Evolutionary conservation across 64 coral and sea anemone genomes (phyloP).

Genomic region (Cladopsammia gracilis): DNA sequence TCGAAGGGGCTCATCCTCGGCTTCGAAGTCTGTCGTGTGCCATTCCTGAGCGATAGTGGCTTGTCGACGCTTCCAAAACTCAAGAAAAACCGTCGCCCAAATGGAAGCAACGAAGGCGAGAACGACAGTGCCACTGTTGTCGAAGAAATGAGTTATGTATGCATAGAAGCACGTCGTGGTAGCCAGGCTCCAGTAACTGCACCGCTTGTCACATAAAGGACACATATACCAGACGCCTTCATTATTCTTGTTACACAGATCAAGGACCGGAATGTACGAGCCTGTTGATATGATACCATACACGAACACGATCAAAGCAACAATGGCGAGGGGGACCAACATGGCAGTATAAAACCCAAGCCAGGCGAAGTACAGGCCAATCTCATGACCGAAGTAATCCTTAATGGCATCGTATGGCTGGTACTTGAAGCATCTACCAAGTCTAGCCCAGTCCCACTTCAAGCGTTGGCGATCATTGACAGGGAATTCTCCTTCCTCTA

Average conservation of each 20-base stretch:
- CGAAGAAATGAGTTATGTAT: conserved; percentile 64
- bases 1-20: conserved; percentile 61
- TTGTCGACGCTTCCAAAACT: conserved; percentile 78
- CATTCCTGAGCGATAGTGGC: conserved; percentile 63
- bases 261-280: conserved; percentile 44
- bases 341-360: conserved; percentile 74
- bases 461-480: conserved; percentile 76
- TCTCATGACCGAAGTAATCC: conserved; percentile 72
- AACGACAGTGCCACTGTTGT: conserved; percentile 72
- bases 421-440: conserved; percentile 75
- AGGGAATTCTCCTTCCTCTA: conserved; percentile 6
- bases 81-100: conserved; percentile 79
- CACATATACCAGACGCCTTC: conserved; percentile 71
- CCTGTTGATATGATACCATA: conserved; percentile 43
- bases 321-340: conserved; percentile 66
- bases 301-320: conserved; percentile 64
- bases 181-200: conserved; percentile 71
- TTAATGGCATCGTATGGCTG: conserved; percentile 77
- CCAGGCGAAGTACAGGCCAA: conserved; percentile 79
- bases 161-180: conserved; percentile 66
- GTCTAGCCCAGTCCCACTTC: conserved; percentile 57
- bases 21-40: conserved; percentile 71
- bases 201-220: conserved; percentile 74
- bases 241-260: conserved; percentile 69
- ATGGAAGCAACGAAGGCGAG: conserved; percentile 74